phyloP scores from a whole-genome alignment of 1,140 invertebrate species.

The Leguminivora glycinivorella region DNA sequence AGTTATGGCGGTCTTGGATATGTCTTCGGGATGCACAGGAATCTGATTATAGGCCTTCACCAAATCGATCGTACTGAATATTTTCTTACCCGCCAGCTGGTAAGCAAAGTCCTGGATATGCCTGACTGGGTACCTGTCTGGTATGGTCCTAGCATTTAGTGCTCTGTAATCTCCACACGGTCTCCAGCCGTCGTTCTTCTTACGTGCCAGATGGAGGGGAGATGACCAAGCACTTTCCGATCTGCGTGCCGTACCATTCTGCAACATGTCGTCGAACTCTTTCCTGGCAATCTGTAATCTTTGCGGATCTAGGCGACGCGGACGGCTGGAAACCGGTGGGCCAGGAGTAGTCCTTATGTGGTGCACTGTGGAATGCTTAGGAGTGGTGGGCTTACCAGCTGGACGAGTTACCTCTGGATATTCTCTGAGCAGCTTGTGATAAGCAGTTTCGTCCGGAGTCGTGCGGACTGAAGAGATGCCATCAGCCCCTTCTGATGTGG shows the following conservation, averaged over 20 bases:
- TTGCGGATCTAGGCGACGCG: slow-evolving; percentile 59
- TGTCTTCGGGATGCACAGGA: too few species aligned
- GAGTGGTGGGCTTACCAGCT: slow-evolving; percentile 33
- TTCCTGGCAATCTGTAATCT: slow-evolving; percentile 55
- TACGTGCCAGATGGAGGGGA: slow-evolving; percentile 62
- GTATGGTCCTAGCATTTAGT: slow-evolving; percentile 39
- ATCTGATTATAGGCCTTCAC: too few species aligned
- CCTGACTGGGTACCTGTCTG: slow-evolving; percentile 54
- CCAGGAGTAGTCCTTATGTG: slow-evolving; percentile 41
- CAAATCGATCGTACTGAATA: too few species aligned
- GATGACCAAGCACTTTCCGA: slow-evolving; percentile 63
- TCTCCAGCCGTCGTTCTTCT: slow-evolving; percentile 35
- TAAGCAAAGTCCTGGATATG: slow-evolving; percentile 54
- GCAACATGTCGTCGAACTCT: neutral
- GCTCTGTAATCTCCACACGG: slow-evolving; percentile 63
- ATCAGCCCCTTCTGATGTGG: slow-evolving; percentile 1
- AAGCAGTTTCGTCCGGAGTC: slow-evolving; percentile 34
- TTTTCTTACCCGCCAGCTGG: too few species aligned
- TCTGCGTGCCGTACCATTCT: slow-evolving; percentile 41
- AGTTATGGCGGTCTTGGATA: too few species aligned
- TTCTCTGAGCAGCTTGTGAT: slow-evolving; percentile 35
- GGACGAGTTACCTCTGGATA: slow-evolving; percentile 42
- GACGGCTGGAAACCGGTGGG: slow-evolving; percentile 29
- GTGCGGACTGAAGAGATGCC: slow-evolving; percentile 37
- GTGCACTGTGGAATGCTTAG: slow-evolving; percentile 39